phyloP scores from a whole-genome alignment of 2,113 vertebrate genomes.

The Lamprologus sp. region DNA sequence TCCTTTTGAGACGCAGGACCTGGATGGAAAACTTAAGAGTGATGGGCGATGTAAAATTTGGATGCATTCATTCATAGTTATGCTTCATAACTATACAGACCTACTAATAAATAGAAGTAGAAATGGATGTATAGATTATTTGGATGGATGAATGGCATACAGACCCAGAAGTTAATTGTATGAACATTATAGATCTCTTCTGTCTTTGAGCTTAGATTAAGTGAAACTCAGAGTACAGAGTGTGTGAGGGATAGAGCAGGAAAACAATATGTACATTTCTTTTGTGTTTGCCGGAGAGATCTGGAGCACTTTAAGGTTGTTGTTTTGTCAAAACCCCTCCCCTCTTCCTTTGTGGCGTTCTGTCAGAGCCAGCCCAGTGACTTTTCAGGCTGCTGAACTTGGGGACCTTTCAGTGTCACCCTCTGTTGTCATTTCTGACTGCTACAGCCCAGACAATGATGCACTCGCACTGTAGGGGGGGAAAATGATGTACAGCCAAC shows the following conservation, averaged over 20 bases:
- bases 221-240: neutral
- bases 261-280: neutral
- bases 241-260: neutral
- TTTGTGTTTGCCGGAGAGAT: neutral
- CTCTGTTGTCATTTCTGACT: constrained; percentile 63
- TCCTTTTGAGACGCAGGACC: neutral
- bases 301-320: constrained; percentile 19
- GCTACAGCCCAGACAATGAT: constrained; percentile 53
- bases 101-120: neutral
- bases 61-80: neutral
- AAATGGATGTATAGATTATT: neutral
- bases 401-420: constrained; percentile 57
- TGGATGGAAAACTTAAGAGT: neutral
- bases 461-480: constrained; percentile 23
- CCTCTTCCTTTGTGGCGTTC: constrained; percentile 9
- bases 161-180: too few species aligned
- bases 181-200: neutral
- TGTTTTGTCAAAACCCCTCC: constrained; percentile 25
- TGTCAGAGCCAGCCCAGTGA: constrained; percentile 44
- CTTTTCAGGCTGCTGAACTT: constrained; percentile 60
- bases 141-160: neutral
- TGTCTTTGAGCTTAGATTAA: neutral
- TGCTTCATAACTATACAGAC: neutral
- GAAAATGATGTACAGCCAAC: constrained; percentile 34
- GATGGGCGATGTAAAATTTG: neutral